Base-by-base conservation (phyloP, 92 coral and sea anemone species). In the Zoanthus solanderi region DNA sequence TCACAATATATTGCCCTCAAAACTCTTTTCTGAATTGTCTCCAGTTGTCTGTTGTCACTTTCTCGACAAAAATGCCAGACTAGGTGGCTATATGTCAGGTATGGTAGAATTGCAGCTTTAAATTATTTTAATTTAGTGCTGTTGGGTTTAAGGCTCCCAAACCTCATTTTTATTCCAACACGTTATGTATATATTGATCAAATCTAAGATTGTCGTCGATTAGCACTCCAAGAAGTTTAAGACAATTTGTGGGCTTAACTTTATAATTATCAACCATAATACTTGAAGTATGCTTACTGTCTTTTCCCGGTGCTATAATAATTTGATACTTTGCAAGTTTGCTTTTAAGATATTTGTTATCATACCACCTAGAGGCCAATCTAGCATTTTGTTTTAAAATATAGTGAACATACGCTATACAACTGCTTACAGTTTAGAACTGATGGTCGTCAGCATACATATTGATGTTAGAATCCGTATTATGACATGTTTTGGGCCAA, bases 401-500 rank as follows among this genome's bases (percentile, higher is more conserved):
- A 61, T 61, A 4, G 28, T 61, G 29, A 61, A 61, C 68, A 15
- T 61, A 7, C 9, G 9, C 4, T 31, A 71, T 71, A 13, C 44
- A 71, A 6, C 2, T 37, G 42, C 42, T 71, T 76, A 28, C 23
- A 11, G 66, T 7, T 10, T 82, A 82, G 16, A 42, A 71, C 58
- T 73, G 66, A 34, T 85, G 69, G 42, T 34, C 42, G 42, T 34
- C 42, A 37, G 42, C 67, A 32, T 1, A 85, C 88, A 74, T 48
- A 16, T 50, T 72, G 69, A 85, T 71, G 50, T 56, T 18, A 23
- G 5, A 48, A n/a, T 74, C 72, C 42, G 18, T 45, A 48, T 31
- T 13, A 32, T 72, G 72, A 14, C 72, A 48, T 18, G 74, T 11
- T 23, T 23, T 23, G 88, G 66, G 50, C 83, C 79, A 61, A 84